Evolutionary conservation across 1,140 invertebrate species (phyloP), one percentile per base, ranked within the genome.

Genomic region (Sarcophaga bullata): DNA sequence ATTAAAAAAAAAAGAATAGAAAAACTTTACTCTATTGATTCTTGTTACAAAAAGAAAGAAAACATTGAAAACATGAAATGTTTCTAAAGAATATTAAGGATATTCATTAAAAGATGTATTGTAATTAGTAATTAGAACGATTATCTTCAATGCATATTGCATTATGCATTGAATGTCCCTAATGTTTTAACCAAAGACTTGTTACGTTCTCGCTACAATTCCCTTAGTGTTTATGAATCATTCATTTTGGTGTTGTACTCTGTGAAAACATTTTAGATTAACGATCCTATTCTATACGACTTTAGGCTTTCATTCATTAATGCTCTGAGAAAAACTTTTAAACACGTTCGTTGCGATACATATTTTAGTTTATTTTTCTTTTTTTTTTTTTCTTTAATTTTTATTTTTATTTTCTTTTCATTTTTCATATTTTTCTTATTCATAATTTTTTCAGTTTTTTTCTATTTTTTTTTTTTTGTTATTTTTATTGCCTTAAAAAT

Each of bases 261-360:
- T 37, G 25, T 37, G 4, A 37, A 37, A 37, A 58, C 15, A 58
- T 58, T 19, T 68, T 68, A 68, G 62, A 68, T 6, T 68, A 68
- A 68, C 17, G 62, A 68, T 8, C 62, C 19, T 68, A 68, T 25
- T 19, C 15, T 7, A 58, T 58, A 7, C 54, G 0, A 19, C 19
- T 68, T 68, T 68, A 17, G n/a, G 17, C 19, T 68, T 68, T 68
- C 62, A 68, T 68, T 68, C 62, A 68, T 68, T 37, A 68, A 68
- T 68, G 9, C 62, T 37, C 6, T 6, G 62, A 68, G 4, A 68
- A 68, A 68, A 68, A 68, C 7, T 25, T 68, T 68, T 68, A 25
- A 68, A 68, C 62, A 68, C 62, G 62, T 68, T 58, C 54, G 54
- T 15, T 68, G 25, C 25, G 25, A 37, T 19, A 68, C 19, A 68